These are phyloP conservation scores for Diaprepes abbreviatus DNA, from an alignment of 2,888 invertebrate genomes.

Conservation along the genomic window DNA sequence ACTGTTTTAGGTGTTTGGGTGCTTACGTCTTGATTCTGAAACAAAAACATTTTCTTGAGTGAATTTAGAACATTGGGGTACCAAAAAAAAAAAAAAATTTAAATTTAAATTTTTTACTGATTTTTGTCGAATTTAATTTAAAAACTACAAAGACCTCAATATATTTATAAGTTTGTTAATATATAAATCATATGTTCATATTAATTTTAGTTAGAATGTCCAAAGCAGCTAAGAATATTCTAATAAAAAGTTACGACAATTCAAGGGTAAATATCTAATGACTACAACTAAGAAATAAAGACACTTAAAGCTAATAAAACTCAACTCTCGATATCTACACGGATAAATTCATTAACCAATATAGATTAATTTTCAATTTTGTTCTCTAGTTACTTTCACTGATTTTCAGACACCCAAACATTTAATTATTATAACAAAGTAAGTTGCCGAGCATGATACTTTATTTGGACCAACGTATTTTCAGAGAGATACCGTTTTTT, in stretches of 20 bases:
- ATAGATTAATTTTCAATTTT: constrained; percentile 28
- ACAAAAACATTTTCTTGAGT: too few species aligned
- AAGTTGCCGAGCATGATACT: background rate
- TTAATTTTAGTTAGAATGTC: too few species aligned
- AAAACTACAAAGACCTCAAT: too few species aligned
- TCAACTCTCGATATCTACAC: background rate
- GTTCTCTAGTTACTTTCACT: constrained; percentile 26
- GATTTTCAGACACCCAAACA: constrained; percentile 13
- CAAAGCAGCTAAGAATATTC: background rate
- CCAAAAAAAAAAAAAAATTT: too few species aligned
- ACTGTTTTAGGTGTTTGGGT: constrained; percentile 54
- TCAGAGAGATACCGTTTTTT: constrained; percentile 16
- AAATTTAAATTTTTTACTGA: too few species aligned
- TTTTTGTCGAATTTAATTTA: too few species aligned
- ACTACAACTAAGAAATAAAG: background rate
- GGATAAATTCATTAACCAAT: constrained; percentile 30
- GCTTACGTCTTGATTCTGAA: constrained; percentile 56
- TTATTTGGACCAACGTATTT: constrained; percentile 10
- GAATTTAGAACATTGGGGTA: too few species aligned
- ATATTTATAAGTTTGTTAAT: too few species aligned
- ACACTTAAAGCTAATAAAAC: background rate
- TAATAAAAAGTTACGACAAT: background rate
- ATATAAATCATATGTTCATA: too few species aligned
- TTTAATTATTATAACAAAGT: background rate
- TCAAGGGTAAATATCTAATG: background rate